These are phyloP conservation scores for Trissolcus basalis DNA, from an alignment of 1,140 invertebrate species.

Conservation along the genomic window DNA sequence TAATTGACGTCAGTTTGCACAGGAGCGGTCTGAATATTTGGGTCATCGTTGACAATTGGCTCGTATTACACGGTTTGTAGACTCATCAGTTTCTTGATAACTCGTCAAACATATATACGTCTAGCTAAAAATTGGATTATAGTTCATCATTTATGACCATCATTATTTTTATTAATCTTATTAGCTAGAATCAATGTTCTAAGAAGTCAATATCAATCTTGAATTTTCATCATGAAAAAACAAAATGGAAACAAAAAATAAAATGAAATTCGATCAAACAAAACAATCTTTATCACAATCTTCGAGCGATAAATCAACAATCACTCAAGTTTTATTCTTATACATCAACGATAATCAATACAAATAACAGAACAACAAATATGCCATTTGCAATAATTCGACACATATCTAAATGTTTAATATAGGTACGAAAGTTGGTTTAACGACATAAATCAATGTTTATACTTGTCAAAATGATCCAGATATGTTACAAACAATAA, in stretches of 20 bases:
- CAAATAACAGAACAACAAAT: too few species aligned
- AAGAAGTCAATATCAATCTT: too few species aligned
- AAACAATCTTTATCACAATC: too few species aligned
- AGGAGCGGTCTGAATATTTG: constrained; percentile 46
- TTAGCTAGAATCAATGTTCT: too few species aligned
- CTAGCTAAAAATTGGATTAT: constrained; percentile 19
- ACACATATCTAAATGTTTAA: constrained; percentile 8
- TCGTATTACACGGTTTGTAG: constrained; percentile 63
- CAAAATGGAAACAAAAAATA: too few species aligned
- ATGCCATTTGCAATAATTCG: constrained; percentile 4
- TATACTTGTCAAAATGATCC: constrained; percentile 25
- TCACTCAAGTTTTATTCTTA: too few species aligned
- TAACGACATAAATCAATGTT: constrained; percentile 41
- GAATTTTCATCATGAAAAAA: too few species aligned
- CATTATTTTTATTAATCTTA: not conserved
- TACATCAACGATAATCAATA: too few species aligned
- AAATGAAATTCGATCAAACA: too few species aligned
- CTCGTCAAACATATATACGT: constrained; percentile 28
- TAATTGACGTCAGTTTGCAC: constrained; percentile 32
- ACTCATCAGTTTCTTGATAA: constrained; percentile 58
- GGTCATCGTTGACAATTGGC: constrained; percentile 57
- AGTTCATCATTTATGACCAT: constrained; percentile 5
- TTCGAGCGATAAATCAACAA: too few species aligned
- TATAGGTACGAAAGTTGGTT: constrained; percentile 6
- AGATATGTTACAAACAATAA: constrained; percentile 43